These are phyloP conservation scores for Mastomys coucha DNA, from an alignment of 2,113 vertebrate species.

Conservation along the genomic window DNA sequence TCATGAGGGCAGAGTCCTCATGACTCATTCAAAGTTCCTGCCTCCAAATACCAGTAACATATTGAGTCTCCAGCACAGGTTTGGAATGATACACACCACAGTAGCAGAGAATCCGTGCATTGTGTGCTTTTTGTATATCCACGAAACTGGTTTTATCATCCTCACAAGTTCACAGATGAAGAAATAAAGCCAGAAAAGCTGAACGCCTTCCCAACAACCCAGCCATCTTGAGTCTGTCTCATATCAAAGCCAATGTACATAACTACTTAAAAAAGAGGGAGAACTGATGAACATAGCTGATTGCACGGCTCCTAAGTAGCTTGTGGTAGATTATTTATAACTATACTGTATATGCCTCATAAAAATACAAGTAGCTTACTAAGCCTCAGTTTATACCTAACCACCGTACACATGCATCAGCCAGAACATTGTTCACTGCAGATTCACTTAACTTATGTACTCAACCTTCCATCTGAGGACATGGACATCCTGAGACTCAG, in stretches of 20 bases:
- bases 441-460: slow-evolving; percentile 40
- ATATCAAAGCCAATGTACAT: neutral
- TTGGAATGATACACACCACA: neutral
- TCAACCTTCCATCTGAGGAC: neutral
- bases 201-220: neutral
- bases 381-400: neutral
- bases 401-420: neutral
- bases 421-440: neutral
- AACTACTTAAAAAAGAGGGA: neutral
- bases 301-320: neutral
- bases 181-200: neutral
- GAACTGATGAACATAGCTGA: neutral
- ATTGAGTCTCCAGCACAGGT: neutral
- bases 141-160: neutral
- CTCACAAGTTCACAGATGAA: neutral
- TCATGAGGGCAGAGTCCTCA: neutral
- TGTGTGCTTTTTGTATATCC: neutral
- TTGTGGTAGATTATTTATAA: slow-evolving; percentile 18
- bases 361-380: slow-evolving; percentile 58
- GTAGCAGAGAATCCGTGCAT: neutral
- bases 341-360: neutral
- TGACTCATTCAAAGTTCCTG: neutral
- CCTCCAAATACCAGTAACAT: neutral
- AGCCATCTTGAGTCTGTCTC: neutral
- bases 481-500: neutral